Percentiles rank a stretch among this genome's conserved stretches.
Evolutionary conservation across 2,797 vertebrate species (phyloP).

Genomic region (Enteromius argenteus): DNA sequence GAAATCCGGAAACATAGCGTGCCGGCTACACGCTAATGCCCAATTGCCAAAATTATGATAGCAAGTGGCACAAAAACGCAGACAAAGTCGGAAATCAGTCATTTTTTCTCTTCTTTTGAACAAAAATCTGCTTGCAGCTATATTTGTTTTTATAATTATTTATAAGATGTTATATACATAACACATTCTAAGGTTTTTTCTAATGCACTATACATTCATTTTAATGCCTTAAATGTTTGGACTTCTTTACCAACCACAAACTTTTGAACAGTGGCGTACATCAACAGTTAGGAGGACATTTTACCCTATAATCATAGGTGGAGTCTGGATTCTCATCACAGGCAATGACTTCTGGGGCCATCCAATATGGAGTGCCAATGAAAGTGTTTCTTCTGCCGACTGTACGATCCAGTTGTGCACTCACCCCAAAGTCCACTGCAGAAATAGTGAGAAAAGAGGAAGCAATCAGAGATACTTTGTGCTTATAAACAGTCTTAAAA

Average conservation of each 20-base stretch:
- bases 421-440: slow-evolving; percentile 93
- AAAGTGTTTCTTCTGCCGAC: slow-evolving; percentile 94
- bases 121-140: neutral
- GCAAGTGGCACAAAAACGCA: neutral
- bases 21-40: neutral
- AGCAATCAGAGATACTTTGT: slow-evolving; percentile 1
- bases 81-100: neutral
- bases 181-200: too few relatives aligned
- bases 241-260: neutral
- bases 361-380: slow-evolving; percentile 95
- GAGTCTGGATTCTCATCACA: slow-evolving; percentile 95
- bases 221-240: neutral
- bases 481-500: neutral
- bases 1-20: neutral
- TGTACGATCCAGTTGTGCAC: slow-evolving; percentile 91
- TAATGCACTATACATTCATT: too few relatives aligned
- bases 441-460: neutral
- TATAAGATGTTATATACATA: too few relatives aligned
- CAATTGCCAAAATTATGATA: neutral
- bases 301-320: slow-evolving; percentile 93
- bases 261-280: slow-evolving; percentile 20
- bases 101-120: neutral
- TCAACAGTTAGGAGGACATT: neutral
- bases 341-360: slow-evolving; percentile 94
- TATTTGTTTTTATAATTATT: too few relatives aligned